A percentile compares a stretch with the other conserved stretches of the same genome.
These are phyloP conservation scores for Calliphora vomitoria DNA, from an alignment of 2,888 invertebrate species.

Conservation along the genomic window DNA sequence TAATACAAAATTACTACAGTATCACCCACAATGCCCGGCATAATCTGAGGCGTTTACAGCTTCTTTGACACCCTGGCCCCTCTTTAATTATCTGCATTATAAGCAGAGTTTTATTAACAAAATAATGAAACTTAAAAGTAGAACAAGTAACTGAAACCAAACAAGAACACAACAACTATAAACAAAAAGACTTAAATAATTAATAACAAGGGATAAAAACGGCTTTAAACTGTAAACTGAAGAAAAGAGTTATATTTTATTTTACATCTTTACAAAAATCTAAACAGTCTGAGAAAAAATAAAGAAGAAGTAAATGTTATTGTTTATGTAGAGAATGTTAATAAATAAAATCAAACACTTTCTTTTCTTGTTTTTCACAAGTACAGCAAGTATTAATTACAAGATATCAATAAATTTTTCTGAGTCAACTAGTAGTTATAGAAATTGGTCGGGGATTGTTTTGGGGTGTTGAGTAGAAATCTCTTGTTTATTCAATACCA, in stretches of 20 bases:
- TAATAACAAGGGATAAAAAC: background rate
- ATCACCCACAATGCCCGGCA: background rate
- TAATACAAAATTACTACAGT: background rate
- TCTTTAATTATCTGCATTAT: conserved; percentile 11
- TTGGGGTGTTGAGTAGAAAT: background rate
- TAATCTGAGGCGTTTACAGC: background rate
- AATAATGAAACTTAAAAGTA: conserved; percentile 10
- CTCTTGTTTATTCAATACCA: conserved; percentile 1
- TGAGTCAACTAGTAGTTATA: background rate
- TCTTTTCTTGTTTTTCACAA: background rate
- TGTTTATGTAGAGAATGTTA: background rate
- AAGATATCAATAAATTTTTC: conserved; percentile 13
- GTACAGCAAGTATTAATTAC: conserved; percentile 40
- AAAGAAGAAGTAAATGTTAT: background rate
- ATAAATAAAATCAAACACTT: background rate
- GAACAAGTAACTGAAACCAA: background rate
- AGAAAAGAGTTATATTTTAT: background rate
- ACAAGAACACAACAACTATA: background rate
- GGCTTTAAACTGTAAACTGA: background rate
- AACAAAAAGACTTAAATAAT: conserved; percentile 24
- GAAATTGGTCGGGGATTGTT: background rate
- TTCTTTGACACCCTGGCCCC: background rate
- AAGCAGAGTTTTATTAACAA: conserved; percentile 11
- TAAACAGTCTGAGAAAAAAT: too few relatives aligned
- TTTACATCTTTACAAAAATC: background rate